These are phyloP conservation scores for Alca torda DNA, from an alignment of 2,797 vertebrate species.

Conservation along the genomic window DNA sequence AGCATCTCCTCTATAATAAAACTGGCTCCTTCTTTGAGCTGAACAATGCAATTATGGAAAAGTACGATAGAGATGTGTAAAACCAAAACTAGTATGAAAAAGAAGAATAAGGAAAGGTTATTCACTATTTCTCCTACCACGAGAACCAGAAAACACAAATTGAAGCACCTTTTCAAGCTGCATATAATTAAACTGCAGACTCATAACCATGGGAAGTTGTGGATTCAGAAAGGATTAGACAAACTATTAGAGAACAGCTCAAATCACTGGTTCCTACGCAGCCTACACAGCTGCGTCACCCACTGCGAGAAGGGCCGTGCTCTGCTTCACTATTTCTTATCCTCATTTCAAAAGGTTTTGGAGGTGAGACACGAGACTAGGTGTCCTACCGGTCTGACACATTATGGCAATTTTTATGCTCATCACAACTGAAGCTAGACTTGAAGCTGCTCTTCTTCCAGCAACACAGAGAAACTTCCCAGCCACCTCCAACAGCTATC, in stretches of 20 bases:
- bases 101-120: not conserved
- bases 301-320: rapidly evolving
- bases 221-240: not conserved
- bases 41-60: rapidly evolving
- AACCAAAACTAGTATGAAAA: not conserved
- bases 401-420: not conserved
- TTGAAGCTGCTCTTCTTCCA: not conserved
- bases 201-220: not conserved
- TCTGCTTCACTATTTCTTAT: not conserved
- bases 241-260: not conserved
- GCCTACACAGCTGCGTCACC: rapidly evolving
- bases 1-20: not conserved
- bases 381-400: not conserved
- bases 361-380: not conserved
- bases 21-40: not conserved
- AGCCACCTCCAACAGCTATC: not conserved
- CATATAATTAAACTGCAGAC: not conserved
- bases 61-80: not conserved
- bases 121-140: not conserved
- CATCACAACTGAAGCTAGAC: not conserved
- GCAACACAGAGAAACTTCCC: not conserved
- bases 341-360: not conserved
- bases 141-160: not conserved
- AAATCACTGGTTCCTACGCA: not conserved
- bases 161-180: not conserved